Evolutionary conservation across 2,888 invertebrate species (phyloP).

Genomic region (Chirona hameri): DNA sequence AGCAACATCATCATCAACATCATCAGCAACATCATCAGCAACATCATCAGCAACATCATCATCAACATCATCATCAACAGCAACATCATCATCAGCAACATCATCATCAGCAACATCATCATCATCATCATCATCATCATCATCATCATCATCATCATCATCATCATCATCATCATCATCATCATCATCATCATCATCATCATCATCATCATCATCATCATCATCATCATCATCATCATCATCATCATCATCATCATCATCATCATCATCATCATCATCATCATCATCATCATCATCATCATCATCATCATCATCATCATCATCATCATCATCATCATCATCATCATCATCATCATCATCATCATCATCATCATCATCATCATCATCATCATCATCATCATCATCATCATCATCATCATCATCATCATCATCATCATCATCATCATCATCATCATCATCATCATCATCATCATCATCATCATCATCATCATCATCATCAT

Average conservation of each 20-base stretch:
- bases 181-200: constrained; percentile 22
- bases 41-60: too few relatives aligned
- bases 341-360: not conserved
- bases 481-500: constrained; percentile 22
- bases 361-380: not conserved
- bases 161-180: constrained; percentile 22
- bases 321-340: constrained; percentile 22
- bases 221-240: constrained; percentile 22
- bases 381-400: too few relatives aligned
- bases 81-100: too few relatives aligned
- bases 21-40: too few relatives aligned
- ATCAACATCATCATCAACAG: too few relatives aligned
- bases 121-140: too few relatives aligned
- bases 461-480: constrained; percentile 22
- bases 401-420: too few relatives aligned
- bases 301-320: constrained; percentile 22
- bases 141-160: constrained; percentile 22
- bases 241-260: constrained; percentile 22
- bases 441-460: constrained; percentile 22
- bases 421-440: too few relatives aligned
- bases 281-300: constrained; percentile 22
- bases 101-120: too few relatives aligned
- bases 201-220: constrained; percentile 22
- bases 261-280: constrained; percentile 22
- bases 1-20: too few relatives aligned